phyloP scores from a whole-genome alignment of 2,797 vertebrate genomes.

The Sebastes taczanowskii region DNA sequence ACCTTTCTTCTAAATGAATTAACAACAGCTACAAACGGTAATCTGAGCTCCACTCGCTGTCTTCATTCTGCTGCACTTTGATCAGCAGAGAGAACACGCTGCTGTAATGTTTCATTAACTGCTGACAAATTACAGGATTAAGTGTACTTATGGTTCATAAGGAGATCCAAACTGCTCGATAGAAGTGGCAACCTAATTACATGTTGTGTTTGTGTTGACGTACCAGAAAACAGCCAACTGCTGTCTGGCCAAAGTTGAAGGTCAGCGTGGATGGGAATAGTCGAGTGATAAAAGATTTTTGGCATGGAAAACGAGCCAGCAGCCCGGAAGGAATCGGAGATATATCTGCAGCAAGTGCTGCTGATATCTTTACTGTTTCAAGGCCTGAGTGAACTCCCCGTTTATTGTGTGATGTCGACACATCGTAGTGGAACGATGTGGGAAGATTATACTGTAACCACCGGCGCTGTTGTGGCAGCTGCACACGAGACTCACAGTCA shows the following conservation, averaged over 20 bases:
- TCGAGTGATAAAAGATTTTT: slow-evolving; percentile 22
- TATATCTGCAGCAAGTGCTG: neutral
- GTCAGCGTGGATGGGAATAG: slow-evolving; percentile 19
- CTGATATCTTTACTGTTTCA: slow-evolving; percentile 18
- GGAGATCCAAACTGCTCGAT: neutral
- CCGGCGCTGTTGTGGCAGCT: neutral
- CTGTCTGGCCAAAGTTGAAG: slow-evolving; percentile 50
- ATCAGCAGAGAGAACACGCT: neutral
- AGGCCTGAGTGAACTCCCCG: slow-evolving; percentile 8
- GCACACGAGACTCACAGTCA: neutral
- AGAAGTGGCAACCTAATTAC: neutral
- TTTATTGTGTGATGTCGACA: slow-evolving; percentile 21
- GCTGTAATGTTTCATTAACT: neutral
- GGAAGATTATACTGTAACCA: slow-evolving; percentile 19
- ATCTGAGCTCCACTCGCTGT: neutral
- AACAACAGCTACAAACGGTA: neutral
- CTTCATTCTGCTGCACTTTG: neutral
- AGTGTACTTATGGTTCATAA: neutral
- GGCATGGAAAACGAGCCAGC: slow-evolving; percentile 9
- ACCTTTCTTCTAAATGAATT: neutral
- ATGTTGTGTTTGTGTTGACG: neutral
- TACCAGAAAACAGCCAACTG: neutral
- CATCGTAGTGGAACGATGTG: neutral
- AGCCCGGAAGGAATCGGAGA: slow-evolving; percentile 8
- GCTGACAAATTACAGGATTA: neutral